Conservation (phyloP, 2,797 vertebrate species). For the Craterocephalus amniculus region DNA sequence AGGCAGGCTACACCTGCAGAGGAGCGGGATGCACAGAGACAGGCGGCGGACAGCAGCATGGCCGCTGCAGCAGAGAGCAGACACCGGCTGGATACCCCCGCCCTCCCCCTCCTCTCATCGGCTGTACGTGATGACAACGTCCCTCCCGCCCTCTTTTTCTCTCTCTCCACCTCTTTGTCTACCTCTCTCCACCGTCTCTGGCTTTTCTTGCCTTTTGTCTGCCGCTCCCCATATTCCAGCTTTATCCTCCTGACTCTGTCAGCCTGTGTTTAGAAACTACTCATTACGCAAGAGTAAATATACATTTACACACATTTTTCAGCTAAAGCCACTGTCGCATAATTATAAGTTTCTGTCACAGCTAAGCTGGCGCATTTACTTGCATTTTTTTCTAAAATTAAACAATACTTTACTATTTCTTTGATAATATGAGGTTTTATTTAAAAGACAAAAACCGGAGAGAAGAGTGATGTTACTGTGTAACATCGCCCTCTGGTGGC, state of each 20-base stretch:
- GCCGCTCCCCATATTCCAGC: not conserved
- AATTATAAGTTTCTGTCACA: not conserved
- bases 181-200: conserved; percentile 33
- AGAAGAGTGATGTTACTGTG: not conserved
- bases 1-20: conserved; percentile 40
- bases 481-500: conserved; percentile 4
- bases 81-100: conserved; percentile 49
- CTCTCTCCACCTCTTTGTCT: conserved; percentile 19
- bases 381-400: not conserved
- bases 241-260: conserved; percentile 1
- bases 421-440: not conserved
- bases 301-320: not conserved
- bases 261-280: not conserved
- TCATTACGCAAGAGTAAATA: not conserved
- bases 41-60: conserved; percentile 65
- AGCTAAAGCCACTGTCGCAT: not conserved
- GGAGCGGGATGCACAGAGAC: conserved; percentile 52
- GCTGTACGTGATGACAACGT: conserved; percentile 46
- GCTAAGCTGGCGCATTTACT: not conserved
- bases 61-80: conserved; percentile 73
- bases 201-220: conserved; percentile 29
- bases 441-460: not conserved
- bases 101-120: conserved; percentile 22
- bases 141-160: conserved; percentile 16
- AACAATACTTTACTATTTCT: not conserved